phyloP scores from a whole-genome alignment of 2,888 invertebrate species.

The Nomada fucata region DNA sequence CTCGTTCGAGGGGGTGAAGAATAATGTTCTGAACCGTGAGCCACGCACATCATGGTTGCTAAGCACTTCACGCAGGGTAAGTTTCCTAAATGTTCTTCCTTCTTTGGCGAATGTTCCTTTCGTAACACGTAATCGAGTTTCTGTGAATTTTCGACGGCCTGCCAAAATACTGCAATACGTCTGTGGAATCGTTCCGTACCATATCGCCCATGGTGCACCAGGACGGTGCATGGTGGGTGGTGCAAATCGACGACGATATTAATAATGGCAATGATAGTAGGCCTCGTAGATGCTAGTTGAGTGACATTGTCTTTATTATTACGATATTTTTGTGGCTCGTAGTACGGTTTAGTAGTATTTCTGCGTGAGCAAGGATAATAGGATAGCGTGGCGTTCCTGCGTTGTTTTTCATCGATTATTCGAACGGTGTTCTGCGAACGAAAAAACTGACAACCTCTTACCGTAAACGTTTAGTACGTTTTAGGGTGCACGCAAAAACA shows the following conservation, averaged over 20 bases:
- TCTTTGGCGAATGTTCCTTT: background rate
- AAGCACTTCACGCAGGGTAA: slow-evolving; percentile 83
- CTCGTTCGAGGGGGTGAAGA: slow-evolving; percentile 63
- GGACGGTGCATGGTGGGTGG: slow-evolving; percentile 61
- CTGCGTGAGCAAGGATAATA: background rate
- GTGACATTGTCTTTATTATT: background rate
- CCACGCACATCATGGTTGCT: slow-evolving; percentile 81
- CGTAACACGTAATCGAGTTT: background rate
- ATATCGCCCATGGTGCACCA: slow-evolving; percentile 34
- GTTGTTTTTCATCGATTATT: slow-evolving; percentile 15
- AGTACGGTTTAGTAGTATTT: background rate
- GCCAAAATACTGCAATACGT: slow-evolving; percentile 16
- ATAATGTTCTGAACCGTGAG: slow-evolving; percentile 75
- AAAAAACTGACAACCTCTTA: background rate
- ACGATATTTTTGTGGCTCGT: background rate
- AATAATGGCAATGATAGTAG: slow-evolving; percentile 27
- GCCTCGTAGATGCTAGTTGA: background rate
- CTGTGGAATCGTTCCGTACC: background rate
- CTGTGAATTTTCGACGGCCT: slow-evolving; percentile 10
- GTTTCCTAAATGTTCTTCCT: slow-evolving; percentile 66
- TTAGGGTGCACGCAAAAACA: background rate
- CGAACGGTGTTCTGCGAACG: background rate
- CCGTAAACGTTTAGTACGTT: background rate
- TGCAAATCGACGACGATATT: slow-evolving; percentile 57
- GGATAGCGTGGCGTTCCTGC: background rate